Percentiles rank a stretch among this genome's conserved stretches.
Evolutionary conservation across 2,797 vertebrate genomes (phyloP).

Genomic region (Sebastes umbrosus): DNA sequence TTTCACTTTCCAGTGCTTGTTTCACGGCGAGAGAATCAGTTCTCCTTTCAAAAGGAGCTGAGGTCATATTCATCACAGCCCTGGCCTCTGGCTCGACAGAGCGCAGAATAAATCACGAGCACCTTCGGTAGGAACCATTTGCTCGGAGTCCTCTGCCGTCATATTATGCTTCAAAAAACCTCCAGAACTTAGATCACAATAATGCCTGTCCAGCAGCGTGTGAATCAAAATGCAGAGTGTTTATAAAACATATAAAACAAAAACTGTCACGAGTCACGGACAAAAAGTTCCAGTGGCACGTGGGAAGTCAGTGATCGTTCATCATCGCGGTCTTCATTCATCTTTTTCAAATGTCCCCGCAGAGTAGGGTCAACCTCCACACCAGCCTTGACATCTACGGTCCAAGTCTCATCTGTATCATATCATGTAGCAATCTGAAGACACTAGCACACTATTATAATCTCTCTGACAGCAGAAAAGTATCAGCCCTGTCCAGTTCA

Average conservation of each 20-base stretch:
- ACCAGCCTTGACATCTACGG: slow-evolving; percentile 21
- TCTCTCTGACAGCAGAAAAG: slow-evolving; percentile 3
- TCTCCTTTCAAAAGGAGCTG: slow-evolving; percentile 62
- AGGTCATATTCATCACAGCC: slow-evolving; percentile 70
- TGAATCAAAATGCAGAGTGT: slow-evolving; percentile 38
- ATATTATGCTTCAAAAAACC: slow-evolving; percentile 51
- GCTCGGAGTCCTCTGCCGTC: slow-evolving; percentile 53
- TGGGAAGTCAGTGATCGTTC: slow-evolving; percentile 24
- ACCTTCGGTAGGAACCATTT: slow-evolving; percentile 57
- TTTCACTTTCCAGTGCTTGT: slow-evolving; percentile 69
- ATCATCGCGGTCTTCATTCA: slow-evolving; percentile 40
- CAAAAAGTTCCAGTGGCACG: slow-evolving; percentile 27
- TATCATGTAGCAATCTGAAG: slow-evolving; percentile 38
- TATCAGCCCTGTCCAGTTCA: neutral
- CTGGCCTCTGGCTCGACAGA: slow-evolving; percentile 53
- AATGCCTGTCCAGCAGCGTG: slow-evolving; percentile 50
- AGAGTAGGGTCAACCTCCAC: slow-evolving; percentile 20
- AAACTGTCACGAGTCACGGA: slow-evolving; percentile 25
- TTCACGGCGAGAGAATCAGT: slow-evolving; percentile 63
- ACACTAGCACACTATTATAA: slow-evolving; percentile 23
- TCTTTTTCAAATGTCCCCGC: slow-evolving; percentile 26
- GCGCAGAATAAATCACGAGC: slow-evolving; percentile 63
- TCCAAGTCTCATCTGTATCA: slow-evolving; percentile 44
- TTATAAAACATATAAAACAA: slow-evolving; percentile 31
- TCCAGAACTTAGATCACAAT: slow-evolving; percentile 44